Conservation (phyloP, 2,888 invertebrate genomes). For the Eucera pruinosa region DNA sequence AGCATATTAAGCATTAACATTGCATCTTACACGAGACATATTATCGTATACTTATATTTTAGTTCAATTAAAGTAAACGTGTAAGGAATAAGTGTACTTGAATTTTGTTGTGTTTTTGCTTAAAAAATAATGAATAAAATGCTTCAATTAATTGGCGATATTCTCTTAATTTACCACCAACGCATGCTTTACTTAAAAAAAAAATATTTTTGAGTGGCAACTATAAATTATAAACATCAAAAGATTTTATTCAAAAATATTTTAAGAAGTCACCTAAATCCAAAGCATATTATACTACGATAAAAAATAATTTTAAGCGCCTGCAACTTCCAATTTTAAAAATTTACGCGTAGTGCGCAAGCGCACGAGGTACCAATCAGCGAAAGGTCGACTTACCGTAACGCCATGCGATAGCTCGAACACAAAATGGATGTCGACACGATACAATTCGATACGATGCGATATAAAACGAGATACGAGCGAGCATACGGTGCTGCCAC, state of each 20-base stretch:
- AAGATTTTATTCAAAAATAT: no score
- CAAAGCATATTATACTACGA: neutral
- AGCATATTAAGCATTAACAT: constrained; percentile 65
- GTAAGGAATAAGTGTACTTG: constrained; percentile 83
- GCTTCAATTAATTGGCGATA: constrained; percentile 72
- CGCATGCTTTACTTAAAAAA: neutral
- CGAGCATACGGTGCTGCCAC: constrained; percentile 46
- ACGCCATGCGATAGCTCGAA: constrained; percentile 39
- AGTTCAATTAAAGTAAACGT: constrained; percentile 80
- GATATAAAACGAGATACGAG: constrained; percentile 41
- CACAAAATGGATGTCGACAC: constrained; percentile 10
- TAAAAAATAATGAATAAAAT: constrained; percentile 83
- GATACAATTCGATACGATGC: constrained; percentile 40
- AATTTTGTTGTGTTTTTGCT: constrained; percentile 84
- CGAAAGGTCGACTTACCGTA: neutral
- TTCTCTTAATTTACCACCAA: constrained; percentile 12
- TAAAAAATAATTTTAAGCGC: no score
- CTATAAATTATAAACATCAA: neutral
- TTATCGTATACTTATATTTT: constrained; percentile 82
- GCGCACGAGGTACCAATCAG: neutral
- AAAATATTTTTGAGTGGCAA: neutral
- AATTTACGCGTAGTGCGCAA: neutral
- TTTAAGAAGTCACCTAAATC: no score
- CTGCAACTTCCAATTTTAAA: constrained; percentile 9
- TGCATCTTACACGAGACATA: constrained; percentile 78